Conservation (phyloP, 2,113 vertebrate genomes). For the Callospermophilus lateralis region DNA sequence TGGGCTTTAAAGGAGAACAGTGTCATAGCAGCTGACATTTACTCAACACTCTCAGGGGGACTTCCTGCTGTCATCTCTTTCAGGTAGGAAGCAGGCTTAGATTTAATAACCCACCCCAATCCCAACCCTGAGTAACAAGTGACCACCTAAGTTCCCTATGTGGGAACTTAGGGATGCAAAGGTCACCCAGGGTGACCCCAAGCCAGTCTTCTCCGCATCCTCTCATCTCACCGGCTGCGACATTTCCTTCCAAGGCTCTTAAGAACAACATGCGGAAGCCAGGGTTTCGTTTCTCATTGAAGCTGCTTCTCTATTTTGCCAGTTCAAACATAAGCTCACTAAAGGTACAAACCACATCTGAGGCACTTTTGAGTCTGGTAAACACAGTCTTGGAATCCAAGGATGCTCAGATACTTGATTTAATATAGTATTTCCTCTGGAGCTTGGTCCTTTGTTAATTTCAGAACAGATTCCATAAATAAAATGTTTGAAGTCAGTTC, state of each 20-base stretch:
- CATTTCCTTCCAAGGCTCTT: background rate
- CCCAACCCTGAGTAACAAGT: background rate
- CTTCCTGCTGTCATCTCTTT: background rate
- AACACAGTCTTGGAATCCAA: background rate
- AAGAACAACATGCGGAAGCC: background rate
- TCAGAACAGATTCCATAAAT: constrained; percentile 48
- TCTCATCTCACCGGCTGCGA: background rate
- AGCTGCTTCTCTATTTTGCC: background rate
- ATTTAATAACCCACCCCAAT: background rate
- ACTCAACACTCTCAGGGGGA: background rate
- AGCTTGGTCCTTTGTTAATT: constrained; percentile 21
- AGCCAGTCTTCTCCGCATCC: background rate
- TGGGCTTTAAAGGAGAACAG: background rate
- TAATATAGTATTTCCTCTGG: constrained; percentile 15
- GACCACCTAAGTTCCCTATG: too few relatives aligned
- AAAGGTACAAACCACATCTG: background rate
- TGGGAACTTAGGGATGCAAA: background rate
- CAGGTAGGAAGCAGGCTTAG: background rate
- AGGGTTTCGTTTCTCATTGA: background rate
- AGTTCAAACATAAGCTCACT: background rate
- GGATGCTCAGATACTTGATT: background rate
- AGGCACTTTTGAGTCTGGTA: background rate
- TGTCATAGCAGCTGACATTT: background rate
- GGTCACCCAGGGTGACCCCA: background rate
- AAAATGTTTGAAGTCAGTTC: constrained; percentile 54